Evolutionary conservation across 2,888 invertebrate genomes (phyloP).

Genomic region (Phaonia tiefii): DNA sequence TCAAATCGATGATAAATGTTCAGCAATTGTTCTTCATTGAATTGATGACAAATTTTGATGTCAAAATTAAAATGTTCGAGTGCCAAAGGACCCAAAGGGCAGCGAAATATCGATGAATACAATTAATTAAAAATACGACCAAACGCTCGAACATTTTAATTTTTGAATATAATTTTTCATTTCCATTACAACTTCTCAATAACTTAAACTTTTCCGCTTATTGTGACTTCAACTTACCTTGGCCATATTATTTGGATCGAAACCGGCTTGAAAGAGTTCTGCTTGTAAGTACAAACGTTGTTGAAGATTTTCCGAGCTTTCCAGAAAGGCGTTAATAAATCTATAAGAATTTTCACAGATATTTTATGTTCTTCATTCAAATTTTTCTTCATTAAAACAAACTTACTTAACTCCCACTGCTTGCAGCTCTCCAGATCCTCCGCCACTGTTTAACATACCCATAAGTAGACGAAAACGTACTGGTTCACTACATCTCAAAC

Average conservation of each 20-base stretch:
- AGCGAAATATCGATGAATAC: no score
- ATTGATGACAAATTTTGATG: no score
- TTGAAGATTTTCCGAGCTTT: slow-evolving; percentile 88
- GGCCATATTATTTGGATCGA: slow-evolving; percentile 82
- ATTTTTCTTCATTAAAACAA: neutral
- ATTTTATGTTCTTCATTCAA: neutral
- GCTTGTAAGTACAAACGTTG: slow-evolving; percentile 92
- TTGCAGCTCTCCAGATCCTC: slow-evolving; percentile 87
- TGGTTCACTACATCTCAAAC: slow-evolving; percentile 94
- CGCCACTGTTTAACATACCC: slow-evolving; percentile 91
- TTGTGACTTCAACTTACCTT: slow-evolving; percentile 76
- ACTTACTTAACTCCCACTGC: slow-evolving; percentile 86
- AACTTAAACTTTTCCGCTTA: neutral
- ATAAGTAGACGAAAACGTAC: slow-evolving; percentile 94
- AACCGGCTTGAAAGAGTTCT: slow-evolving; percentile 90
- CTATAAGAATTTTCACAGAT: no score
- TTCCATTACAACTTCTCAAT: neutral
- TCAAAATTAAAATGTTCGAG: no score
- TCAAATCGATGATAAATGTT: no score
- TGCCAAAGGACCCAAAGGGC: no score
- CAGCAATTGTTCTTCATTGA: no score
- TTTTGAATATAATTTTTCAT: no score
- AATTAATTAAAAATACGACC: no score
- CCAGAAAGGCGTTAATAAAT: slow-evolving; percentile 91
- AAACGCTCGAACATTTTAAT: no score